Percentiles rank a stretch among this genome's conserved stretches.
phyloP scores from a whole-genome alignment of 2,888 invertebrate genomes.

The Thymelicus lineola region DNA sequence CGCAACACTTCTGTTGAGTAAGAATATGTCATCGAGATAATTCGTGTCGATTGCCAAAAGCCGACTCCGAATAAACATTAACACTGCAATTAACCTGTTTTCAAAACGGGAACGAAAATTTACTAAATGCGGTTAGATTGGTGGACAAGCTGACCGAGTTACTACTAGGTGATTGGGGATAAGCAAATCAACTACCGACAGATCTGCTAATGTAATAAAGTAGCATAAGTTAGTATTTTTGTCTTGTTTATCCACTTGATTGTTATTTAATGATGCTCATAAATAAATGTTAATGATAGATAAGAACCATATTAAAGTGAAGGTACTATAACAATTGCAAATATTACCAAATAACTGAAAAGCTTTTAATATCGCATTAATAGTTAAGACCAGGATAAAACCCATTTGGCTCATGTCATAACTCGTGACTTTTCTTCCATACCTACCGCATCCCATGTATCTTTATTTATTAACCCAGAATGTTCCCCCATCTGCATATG shows the following conservation, averaged over 20 bases:
- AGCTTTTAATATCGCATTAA: background rate
- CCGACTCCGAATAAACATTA: conserved; percentile 17
- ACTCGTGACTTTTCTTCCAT: conserved; percentile 23
- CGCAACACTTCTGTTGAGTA: conserved; percentile 14
- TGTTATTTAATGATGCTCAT: too few species aligned
- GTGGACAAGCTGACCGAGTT: conserved; percentile 29
- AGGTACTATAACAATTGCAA: too few species aligned
- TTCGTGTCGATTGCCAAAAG: conserved; percentile 25
- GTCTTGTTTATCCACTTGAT: background rate
- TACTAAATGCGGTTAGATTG: conserved; percentile 24
- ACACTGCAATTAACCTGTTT: conserved; percentile 34
- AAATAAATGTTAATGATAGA: too few species aligned
- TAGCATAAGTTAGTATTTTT: background rate
- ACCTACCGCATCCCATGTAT: conserved; percentile 39
- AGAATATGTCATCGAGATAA: conserved; percentile 18
- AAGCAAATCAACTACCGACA: conserved; percentile 23
- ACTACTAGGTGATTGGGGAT: conserved; percentile 20
- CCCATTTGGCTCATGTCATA: background rate
- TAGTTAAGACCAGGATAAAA: background rate
- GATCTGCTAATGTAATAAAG: conserved; percentile 11
- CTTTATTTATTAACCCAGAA: conserved; percentile 55
- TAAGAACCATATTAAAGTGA: too few species aligned
- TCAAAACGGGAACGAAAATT: conserved; percentile 30
- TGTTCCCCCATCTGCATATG: conserved; percentile 57
- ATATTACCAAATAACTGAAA: background rate